A percentile compares a stretch with the other conserved stretches of the same genome.
phyloP scores from a whole-genome alignment of 2,888 invertebrate species.

The Xylota sylvarum region DNA sequence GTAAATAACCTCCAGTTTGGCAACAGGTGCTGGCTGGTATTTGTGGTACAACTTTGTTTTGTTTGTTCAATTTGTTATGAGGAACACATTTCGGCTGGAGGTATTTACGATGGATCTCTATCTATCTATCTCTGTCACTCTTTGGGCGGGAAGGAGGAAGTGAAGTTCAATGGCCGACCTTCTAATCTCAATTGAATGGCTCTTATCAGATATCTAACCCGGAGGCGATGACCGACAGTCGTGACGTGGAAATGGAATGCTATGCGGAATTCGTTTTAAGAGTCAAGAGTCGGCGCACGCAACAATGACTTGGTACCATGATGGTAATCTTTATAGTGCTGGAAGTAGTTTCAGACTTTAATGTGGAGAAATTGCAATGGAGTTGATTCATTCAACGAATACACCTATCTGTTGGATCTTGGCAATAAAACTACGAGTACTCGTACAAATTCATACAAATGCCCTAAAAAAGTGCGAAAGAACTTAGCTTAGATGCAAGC shows the following conservation, averaged over 20 bases:
- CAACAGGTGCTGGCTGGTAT: conserved; percentile 23
- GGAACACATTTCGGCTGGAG: conserved; percentile 1
- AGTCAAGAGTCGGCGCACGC: conserved; percentile 4
- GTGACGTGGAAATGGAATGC: conserved; percentile 40
- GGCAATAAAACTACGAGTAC: not conserved
- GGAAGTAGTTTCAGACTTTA: not conserved
- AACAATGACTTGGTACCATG: not conserved
- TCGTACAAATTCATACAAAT: not conserved
- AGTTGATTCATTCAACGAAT: not conserved
- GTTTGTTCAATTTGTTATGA: conserved; percentile 30
- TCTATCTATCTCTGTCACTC: not conserved
- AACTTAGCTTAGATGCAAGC: not conserved
- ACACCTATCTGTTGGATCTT: not conserved
- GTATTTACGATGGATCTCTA: not conserved
- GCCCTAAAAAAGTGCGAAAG: not conserved
- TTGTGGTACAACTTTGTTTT: conserved; percentile 38
- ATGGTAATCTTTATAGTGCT: conserved; percentile 11
- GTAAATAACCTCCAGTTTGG: conserved; percentile 50
- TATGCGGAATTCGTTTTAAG: conserved; percentile 37
- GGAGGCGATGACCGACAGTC: conserved; percentile 49
- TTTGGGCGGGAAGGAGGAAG: conserved; percentile 28
- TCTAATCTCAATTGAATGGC: conserved; percentile 49
- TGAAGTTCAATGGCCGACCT: conserved; percentile 68
- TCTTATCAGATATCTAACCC: conserved; percentile 45
- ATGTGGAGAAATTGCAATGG: conserved; percentile 11